Conservation (phyloP, 2,797 vertebrate species). For the Sebastolobus altivelis region DNA sequence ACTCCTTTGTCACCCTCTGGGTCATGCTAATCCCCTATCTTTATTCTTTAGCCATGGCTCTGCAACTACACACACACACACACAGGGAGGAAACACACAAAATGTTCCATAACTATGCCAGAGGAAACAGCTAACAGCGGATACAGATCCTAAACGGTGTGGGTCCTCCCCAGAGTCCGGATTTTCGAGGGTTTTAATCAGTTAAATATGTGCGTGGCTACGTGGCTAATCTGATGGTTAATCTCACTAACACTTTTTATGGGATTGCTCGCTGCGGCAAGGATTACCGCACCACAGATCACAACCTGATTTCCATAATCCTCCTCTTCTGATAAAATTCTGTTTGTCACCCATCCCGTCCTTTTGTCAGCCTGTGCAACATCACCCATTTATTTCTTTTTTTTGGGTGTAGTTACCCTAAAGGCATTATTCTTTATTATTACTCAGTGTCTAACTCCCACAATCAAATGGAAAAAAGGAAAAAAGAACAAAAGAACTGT, state of each 20-base stretch:
- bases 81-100: conserved; percentile 25
- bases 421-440: conserved; percentile 8
- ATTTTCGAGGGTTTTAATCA: conserved; percentile 80
- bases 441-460: conserved; percentile 2
- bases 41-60: conserved; percentile 44
- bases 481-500: not conserved
- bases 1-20: conserved; percentile 38
- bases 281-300: conserved; percentile 81
- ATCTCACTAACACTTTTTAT: conserved; percentile 85
- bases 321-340: conserved; percentile 78
- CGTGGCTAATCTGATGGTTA: conserved; percentile 82
- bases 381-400: conserved; percentile 55
- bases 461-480: not conserved
- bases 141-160: conserved; percentile 60
- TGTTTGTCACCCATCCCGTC: conserved; percentile 64
- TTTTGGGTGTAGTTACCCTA: not conserved
- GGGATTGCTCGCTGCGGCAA: conserved; percentile 77
- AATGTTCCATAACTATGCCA: conserved; percentile 61
- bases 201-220: conserved; percentile 81
- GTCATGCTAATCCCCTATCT: conserved; percentile 55
- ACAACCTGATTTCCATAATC: conserved; percentile 84
- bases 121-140: conserved; percentile 62
- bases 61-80: not conserved
- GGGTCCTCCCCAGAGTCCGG: conserved; percentile 67
- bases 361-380: conserved; percentile 65